Base-by-base conservation (phyloP, 2,113 vertebrate species). In the Xenus cinereus region DNA sequence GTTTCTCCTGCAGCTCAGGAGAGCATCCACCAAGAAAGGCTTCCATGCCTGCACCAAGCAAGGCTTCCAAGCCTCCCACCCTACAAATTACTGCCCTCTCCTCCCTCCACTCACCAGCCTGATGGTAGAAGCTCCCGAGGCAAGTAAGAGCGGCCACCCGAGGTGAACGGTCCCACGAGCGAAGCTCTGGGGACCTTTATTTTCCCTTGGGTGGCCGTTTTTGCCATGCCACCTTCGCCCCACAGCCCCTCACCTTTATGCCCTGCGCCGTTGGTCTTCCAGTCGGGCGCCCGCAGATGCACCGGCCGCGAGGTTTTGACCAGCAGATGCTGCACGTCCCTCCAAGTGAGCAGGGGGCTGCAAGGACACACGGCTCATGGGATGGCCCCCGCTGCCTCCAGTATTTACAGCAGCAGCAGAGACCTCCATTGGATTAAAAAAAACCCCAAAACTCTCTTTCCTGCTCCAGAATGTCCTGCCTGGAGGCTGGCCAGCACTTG, bases 261-360 rank as follows among this genome's bases (percentile, higher is more conserved):
- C 77, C 99, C 99, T 0, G 98, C 99, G 1, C 98, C 99, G 0
- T 99, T 99, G 94, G 98, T 98, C 87, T 98, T 99, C 99, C 99
- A 99, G 98, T 99, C 99, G 0, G 95, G 98, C 0, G 99, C 99
- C 94, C 98, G 98, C 88, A 99, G 98, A 90, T 99, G 99, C 18
- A 98, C 98, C 0, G 99, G 98, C 92, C 99, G 98, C 0, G 99
- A 99, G 0, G 99, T 99, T 97, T 98, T 99, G 63, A 99, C 99
- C 48, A 99, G 95, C 63, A 99, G 97, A 87, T 99, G 99, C 71
- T 99, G 99, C 19, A 99, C 98, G 0, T 99, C 99, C 60, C 99
- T 98, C 99, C 99, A 99, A 64, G 98, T 99, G 64, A 99, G 96
- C 88, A 98, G 95, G 77, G 98, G 98, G 95, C 99, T 99, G 97